Evolutionary conservation across 1,140 invertebrate species (phyloP).

Genomic region (Saxidomus purpurata): DNA sequence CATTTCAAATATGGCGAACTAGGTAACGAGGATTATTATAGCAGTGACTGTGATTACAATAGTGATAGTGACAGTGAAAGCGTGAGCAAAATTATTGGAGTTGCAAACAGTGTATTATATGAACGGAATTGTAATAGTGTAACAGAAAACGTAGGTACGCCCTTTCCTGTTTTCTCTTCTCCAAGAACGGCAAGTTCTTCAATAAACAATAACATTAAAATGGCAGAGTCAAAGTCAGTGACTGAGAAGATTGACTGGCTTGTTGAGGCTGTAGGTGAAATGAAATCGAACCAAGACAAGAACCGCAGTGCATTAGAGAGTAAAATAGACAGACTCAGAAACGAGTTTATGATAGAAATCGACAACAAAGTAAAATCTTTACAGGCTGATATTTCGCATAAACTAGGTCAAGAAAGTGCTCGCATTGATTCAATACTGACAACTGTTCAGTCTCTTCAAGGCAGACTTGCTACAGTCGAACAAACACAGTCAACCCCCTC

Average conservation of each 20-base stretch:
- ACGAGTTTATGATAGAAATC: neutral
- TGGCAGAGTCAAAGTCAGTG: too few species aligned
- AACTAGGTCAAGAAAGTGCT: neutral
- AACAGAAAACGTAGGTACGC: too few species aligned
- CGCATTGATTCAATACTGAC: neutral
- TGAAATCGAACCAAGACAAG: neutral
- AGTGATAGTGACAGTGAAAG: too few species aligned
- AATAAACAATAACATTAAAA: too few species aligned
- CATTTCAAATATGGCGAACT: too few species aligned
- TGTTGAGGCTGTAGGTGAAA: neutral
- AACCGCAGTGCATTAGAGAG: neutral
- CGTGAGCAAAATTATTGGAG: too few species aligned
- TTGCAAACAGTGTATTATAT: too few species aligned
- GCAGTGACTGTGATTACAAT: too few species aligned
- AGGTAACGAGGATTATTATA: too few species aligned
- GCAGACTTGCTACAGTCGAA: neutral
- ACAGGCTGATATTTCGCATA: neutral
- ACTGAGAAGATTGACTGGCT: neutral
- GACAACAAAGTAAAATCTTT: neutral
- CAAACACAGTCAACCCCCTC: neutral
- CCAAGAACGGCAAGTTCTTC: too few species aligned
- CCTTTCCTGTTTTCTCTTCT: too few species aligned
- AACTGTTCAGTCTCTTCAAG: neutral
- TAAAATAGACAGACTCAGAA: conserved; percentile 4
- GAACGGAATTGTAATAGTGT: too few species aligned